Evolutionary conservation across 2,888 invertebrate genomes (phyloP), one percentile per base, ranked within the genome.

Genomic region (Agyllia agylla): DNA sequence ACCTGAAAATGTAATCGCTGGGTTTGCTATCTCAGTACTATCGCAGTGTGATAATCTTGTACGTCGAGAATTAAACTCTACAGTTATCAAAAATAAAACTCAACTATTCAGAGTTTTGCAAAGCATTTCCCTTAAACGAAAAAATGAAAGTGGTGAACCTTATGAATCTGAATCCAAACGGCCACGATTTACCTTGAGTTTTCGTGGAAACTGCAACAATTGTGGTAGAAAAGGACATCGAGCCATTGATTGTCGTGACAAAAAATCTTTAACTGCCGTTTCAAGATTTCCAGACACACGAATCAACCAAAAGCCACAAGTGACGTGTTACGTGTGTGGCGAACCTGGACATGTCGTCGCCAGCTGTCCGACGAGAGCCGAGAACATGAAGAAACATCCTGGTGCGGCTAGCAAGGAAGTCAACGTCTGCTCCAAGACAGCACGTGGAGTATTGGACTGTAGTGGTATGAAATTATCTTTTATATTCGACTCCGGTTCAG

Each of bases 51-150:
- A 87, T 33, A 83, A 49, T 1, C 75, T 57, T 30, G 75, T 87
- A 31, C 82, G 87, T 73, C 87, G 85, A n/a, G 89, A 89, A 73
- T 73, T 89, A 27, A 85, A 89, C 31, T 87, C 87, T 20, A 57
- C 42, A 5, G 24, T 85, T 27, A 77, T 85, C 13, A 87, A 84
- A 0, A 64, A 80, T 24, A 86, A 87, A 82, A 3, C 17, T 33
- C 86, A 89, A 73, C 78, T 89, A 2, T 84, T 89, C 35, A 38
- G 89, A 8, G 77, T 33, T 2, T 30, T 87, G 13, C n/a, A 82
- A 17, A 24, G 86, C 57, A 77, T 89, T 35, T 80, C 84, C 5
- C 30, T 86, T 4, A 85, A 87, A 24, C 30, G 73, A 78, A 15
- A 33, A 31, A 77, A 64, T 3, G 87, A 89, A 5, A n/a, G n/a